Percentiles rank a stretch among this genome's conserved stretches.
Conservation (phyloP, 37 sponge, comb jelly and placozoan genomes). For the Spongilla lacustris region DNA sequence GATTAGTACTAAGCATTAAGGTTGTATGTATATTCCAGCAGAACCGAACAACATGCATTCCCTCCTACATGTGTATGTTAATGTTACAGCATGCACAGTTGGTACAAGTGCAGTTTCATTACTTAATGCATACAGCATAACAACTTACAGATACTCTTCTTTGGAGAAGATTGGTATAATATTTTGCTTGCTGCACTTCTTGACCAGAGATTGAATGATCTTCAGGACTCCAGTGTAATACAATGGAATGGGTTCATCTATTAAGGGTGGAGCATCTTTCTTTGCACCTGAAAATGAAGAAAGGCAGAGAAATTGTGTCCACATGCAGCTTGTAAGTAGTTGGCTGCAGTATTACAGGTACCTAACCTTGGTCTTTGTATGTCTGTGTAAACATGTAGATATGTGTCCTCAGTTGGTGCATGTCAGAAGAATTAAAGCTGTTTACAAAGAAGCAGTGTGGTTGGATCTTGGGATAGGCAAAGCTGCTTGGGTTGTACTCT, state of each 20-base stretch:
- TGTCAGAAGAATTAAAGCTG: constrained; percentile 23
- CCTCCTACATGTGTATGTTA: too few relatives aligned
- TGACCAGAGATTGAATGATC: constrained; percentile 43
- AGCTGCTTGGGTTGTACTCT: neutral
- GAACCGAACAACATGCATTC: too few relatives aligned
- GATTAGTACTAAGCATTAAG: too few relatives aligned
- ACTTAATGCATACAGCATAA: neutral
- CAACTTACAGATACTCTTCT: constrained; percentile 44
- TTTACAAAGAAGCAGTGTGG: constrained; percentile 45
- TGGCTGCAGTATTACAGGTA: neutral
- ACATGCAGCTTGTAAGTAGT: neutral
- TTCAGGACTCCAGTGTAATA: constrained; percentile 62
- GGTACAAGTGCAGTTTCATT: too few relatives aligned
- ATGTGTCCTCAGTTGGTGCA: constrained; percentile 54
- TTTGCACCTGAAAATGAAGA: neutral
- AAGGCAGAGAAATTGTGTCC: neutral
- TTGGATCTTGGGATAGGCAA: constrained; percentile 29
- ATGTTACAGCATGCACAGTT: too few relatives aligned
- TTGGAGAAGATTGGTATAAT: constrained; percentile 61
- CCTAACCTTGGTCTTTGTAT: constrained; percentile 52
- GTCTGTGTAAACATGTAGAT: constrained; percentile 60
- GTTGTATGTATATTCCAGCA: too few relatives aligned
- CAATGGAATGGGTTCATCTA: constrained; percentile 69
- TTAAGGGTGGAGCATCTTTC: constrained; percentile 19
- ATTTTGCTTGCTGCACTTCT: constrained; percentile 23